Base-by-base conservation (phyloP, 2,888 invertebrate genomes). In the Sepioteuthis lessoniana region DNA sequence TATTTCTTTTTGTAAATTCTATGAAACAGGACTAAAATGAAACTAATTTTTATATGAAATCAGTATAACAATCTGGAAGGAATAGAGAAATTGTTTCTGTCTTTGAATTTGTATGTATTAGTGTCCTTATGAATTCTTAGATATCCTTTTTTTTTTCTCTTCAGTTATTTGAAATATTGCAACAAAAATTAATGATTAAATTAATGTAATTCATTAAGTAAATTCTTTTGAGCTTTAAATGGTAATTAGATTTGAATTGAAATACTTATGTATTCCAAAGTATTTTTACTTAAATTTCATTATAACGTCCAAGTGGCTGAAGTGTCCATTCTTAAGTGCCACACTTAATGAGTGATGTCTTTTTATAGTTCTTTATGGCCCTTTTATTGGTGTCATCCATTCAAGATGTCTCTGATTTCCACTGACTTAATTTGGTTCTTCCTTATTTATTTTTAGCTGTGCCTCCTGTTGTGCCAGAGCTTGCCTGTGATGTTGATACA, bases 401-500 rank as follows among this genome's bases (percentile, higher is more conserved):
- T 76, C n/a, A 76, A 35, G n/a, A 76, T 35, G 16, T 76, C 76
- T 76, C 76, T 76, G 35, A 76, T 2, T 76, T 10, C 16, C 76
- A 76, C 35, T 2, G 19, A 76, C 35, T 76, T n/a, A 16, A n/a
- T 76, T 76, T 76, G 1, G 19, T 76, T 35, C n/a, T 13, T 35
- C n/a, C n/a, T 76, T 35, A 0, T 76, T n/a, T 76, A 76, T 76
- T 95, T 95, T 21, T 95, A 97, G 97, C 97, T 94, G 97, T 98
- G 91, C 99, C 99, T 4, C 99, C 99, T 0, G 99, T 99, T 25
- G 99, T 99, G 31, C 99, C 99, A 31, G 99, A 99, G 97, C 97
- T 99, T 94, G 98, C 98, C 37, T 98, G 99, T 95, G 99, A 99
- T 97, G 99, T 99, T 97, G 99, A 99, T 97, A 99, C 99, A 0